These are phyloP conservation scores for Brachionus koreanus DNA, from an alignment of 1,140 invertebrate genomes.

Conservation along the genomic window DNA sequence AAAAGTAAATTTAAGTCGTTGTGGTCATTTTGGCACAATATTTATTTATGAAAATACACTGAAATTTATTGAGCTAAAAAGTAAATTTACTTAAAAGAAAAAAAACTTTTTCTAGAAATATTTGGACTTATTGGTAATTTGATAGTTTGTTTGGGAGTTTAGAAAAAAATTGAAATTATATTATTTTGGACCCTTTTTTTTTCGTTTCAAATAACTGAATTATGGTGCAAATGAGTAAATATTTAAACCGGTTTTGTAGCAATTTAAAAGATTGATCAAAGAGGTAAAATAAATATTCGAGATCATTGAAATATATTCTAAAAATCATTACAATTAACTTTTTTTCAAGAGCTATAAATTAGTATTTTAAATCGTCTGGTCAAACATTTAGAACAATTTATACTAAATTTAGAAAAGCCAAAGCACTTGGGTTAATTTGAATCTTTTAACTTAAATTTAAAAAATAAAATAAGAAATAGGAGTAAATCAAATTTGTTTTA, in stretches of 20 bases:
- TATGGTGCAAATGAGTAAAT: constrained; percentile 10
- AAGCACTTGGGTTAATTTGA: not conserved
- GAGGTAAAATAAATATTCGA: not conserved
- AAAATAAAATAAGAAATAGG: not conserved
- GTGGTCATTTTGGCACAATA: not conserved
- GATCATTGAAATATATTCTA: not conserved
- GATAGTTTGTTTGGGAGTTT: not conserved
- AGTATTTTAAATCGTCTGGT: constrained; percentile 35
- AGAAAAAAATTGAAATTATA: constrained; percentile 10
- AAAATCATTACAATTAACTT: not conserved
- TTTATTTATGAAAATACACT: not conserved
- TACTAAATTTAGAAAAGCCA: not conserved
- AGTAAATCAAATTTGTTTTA: not conserved
- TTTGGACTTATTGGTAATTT: constrained; percentile 24
- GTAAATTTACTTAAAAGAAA: not conserved
- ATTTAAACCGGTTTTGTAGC: constrained; percentile 1
- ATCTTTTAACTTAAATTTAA: not conserved
- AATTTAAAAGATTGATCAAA: not conserved
- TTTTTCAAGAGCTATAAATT: constrained; percentile 1
- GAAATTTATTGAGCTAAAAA: constrained; percentile 27
- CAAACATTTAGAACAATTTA: constrained; percentile 23
- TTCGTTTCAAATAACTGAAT: not conserved
- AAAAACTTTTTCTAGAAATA: not conserved
- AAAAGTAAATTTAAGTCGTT: not conserved
- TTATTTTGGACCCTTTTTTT: not conserved